phyloP scores from a whole-genome alignment of 2,113 vertebrate species.

The Calyptomena viridis region DNA sequence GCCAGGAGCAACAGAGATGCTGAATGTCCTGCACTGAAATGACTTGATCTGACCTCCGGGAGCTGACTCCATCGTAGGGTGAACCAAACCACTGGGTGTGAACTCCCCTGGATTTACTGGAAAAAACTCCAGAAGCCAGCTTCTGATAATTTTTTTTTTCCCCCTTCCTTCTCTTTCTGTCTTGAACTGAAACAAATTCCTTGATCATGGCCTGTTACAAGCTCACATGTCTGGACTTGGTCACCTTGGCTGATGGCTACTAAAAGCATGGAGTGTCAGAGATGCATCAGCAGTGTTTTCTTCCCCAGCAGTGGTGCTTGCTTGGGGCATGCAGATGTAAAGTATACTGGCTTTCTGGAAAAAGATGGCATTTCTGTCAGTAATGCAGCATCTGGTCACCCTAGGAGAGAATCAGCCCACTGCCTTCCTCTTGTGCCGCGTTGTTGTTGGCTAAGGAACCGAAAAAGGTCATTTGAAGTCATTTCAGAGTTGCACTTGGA shows the following conservation, averaged over 20 bases:
- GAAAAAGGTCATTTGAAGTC: constrained; percentile 11
- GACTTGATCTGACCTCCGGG: background rate
- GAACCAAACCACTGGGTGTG: fast-evolving
- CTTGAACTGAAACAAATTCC: background rate
- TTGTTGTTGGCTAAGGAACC: constrained; percentile 37
- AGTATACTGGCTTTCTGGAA: background rate
- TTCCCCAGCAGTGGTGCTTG: fast-evolving
- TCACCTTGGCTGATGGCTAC: background rate
- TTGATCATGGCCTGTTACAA: fast-evolving
- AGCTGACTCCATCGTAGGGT: background rate
- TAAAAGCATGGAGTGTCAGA: background rate
- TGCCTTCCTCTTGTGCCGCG: background rate
- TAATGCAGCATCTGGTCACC: constrained; percentile 18
- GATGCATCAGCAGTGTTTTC: background rate
- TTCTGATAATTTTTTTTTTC: background rate
- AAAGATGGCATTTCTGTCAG: background rate
- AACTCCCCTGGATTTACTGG: background rate
- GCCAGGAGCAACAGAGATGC: background rate
- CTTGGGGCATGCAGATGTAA: background rate
- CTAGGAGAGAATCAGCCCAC: background rate
- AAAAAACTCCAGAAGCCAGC: background rate
- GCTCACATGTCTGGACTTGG: background rate
- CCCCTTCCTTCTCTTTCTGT: background rate
- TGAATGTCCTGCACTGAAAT: background rate
- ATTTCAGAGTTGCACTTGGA: constrained; percentile 40